Conservation (phyloP, 2,888 invertebrate species). For the Chloroclysta siterata region DNA sequence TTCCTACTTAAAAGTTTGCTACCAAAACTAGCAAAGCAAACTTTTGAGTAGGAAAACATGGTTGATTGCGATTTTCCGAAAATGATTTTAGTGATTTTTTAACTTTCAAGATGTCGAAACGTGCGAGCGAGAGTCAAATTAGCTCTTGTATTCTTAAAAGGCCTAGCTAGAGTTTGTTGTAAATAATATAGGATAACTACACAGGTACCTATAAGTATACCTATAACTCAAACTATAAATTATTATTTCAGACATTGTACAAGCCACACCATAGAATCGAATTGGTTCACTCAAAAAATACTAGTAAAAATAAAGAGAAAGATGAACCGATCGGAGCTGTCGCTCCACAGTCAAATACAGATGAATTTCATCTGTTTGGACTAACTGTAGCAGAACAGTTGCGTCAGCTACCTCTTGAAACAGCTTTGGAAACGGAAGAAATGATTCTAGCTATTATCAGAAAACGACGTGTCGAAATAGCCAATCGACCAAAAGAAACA, state of each 20-base stretch:
- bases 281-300: neutral
- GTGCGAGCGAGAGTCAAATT: too few relatives aligned
- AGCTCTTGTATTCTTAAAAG: too few relatives aligned
- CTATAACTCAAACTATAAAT: too few relatives aligned
- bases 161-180: too few relatives aligned
- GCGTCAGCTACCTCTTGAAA: constrained; percentile 9
- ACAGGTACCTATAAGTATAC: neutral
- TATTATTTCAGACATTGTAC: constrained; percentile 3
- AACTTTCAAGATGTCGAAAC: too few relatives aligned
- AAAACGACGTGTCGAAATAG: constrained; percentile 3
- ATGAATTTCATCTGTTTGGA: constrained; percentile 21
- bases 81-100: too few relatives aligned
- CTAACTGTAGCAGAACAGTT: constrained; percentile 13
- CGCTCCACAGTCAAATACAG: neutral
- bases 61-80: too few relatives aligned
- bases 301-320: neutral
- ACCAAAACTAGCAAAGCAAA: too few relatives aligned
- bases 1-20: too few relatives aligned
- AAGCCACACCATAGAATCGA: neutral
- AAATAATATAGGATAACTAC: too few relatives aligned
- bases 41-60: too few relatives aligned
- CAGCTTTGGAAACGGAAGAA: constrained; percentile 12
- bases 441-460: constrained; percentile 5
- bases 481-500: neutral
- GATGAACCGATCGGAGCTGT: neutral